Evolutionary conservation across 30 jellyfish, hydroid and myxozoan species (phyloP), one percentile per base, ranked within the genome.

Genomic region (Aurelia sp.): DNA sequence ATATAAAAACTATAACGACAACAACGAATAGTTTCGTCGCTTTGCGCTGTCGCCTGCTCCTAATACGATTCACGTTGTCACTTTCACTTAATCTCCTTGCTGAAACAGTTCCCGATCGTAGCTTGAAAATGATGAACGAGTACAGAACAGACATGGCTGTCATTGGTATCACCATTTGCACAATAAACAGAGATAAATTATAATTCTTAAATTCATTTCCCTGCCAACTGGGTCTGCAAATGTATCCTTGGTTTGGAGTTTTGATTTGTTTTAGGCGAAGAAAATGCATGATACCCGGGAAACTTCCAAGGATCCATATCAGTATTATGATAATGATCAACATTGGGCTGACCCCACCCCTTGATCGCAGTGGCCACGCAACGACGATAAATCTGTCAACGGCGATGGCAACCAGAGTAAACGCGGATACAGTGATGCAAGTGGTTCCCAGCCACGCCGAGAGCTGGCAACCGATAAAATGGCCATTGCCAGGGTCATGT

Each of bases 351-450:
- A 51, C 80, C 15, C 86, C 89, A 17, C 76, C 78, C 22, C 97
- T 76, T 53, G 75, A 37, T 27, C 88, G 86, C 66, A 95, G 62
- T 5, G 99, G 99, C 95, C 97, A 90, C 22, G 68, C 81, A 13
- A 95, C 96, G 9, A 89, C 74, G 33, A 95, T 44, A 62, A 77
- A 95, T 37, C 99, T 94, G 74, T 95, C 99, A 30, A 89, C 52
- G 35, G 99, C 97, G 13, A 95, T 90, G 55, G 91, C 84, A 15
- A 90, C 89, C 9, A 95, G 91, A 21, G 97, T 83, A 50, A 95
- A 31, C 0, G 99, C 95, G 5, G 99, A 86, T 33, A 90, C 97
- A 2, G 99, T 65, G 11, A 89, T 64, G 35, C 88, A 90, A 8
- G 97, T 82, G 69, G 80, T 50, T 17, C 83, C 78, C 10, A 90